phyloP scores from a whole-genome alignment of 2,888 invertebrate species.

The Heliconius cydno region DNA sequence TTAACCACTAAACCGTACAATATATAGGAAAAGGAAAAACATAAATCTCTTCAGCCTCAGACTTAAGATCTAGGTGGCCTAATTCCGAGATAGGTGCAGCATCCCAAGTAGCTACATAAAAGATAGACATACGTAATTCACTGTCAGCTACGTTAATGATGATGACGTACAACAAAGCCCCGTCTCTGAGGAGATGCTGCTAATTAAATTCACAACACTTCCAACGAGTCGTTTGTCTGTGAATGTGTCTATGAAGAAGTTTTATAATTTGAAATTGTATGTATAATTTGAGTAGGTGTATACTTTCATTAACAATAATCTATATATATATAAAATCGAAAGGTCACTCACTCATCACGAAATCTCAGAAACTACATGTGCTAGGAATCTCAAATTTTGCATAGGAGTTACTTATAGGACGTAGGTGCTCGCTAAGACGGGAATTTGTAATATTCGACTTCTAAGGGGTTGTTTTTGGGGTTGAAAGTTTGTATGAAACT shows the following conservation, averaged over 20 bases:
- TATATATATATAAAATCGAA: too few relatives aligned
- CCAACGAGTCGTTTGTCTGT: constrained; percentile 37
- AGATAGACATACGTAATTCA: constrained; percentile 25
- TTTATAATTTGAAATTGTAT: background rate
- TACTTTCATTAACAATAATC: background rate
- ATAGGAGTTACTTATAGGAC: too few relatives aligned
- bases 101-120: constrained; percentile 24
- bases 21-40: background rate
- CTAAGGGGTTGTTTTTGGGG: too few relatives aligned
- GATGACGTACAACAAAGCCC: constrained; percentile 38
- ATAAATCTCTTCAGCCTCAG: constrained; percentile 18
- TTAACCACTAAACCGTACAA: background rate
- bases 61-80: constrained; percentile 30
- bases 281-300: background rate
- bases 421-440: too few relatives aligned
- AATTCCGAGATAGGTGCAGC: constrained; percentile 13
- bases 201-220: constrained; percentile 43
- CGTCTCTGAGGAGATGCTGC: constrained; percentile 18
- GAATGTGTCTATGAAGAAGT: too few relatives aligned
- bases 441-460: too few relatives aligned
- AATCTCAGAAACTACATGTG: too few relatives aligned
- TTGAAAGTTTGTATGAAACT: too few relatives aligned
- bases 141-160: constrained; percentile 37
- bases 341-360: too few relatives aligned
- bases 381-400: too few relatives aligned